A percentile compares a stretch with the other conserved stretches of the same genome.
Evolutionary conservation across 2,797 vertebrate species (phyloP).

Genomic region (Furcifer pardalis): DNA sequence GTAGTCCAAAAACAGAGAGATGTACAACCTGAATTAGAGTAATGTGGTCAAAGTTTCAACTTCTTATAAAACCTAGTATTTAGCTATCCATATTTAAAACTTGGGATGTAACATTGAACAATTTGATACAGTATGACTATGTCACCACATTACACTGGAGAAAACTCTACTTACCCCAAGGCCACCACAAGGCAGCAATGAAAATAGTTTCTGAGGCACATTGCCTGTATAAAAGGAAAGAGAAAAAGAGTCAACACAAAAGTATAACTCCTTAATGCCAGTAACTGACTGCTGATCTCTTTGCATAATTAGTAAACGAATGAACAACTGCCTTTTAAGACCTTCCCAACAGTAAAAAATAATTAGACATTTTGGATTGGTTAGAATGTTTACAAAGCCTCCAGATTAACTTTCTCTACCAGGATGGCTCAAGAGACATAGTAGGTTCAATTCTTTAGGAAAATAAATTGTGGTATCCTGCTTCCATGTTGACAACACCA

Average conservation of each 20-base stretch:
- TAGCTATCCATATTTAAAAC: constrained; percentile 40
- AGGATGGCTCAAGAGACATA: too few relatives aligned
- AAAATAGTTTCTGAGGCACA: constrained; percentile 77
- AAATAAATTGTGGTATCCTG: too few relatives aligned
- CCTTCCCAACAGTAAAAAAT: not conserved
- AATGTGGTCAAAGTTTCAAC: not conserved
- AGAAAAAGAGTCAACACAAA: constrained; percentile 20
- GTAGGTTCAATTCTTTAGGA: too few relatives aligned
- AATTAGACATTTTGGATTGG: not conserved
- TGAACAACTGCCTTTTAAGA: not conserved
- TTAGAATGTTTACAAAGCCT: not conserved
- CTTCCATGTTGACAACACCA: too few relatives aligned
- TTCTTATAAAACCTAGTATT: constrained; percentile 22
- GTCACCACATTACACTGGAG: constrained; percentile 10
- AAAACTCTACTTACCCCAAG: constrained; percentile 78
- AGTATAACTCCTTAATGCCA: not conserved
- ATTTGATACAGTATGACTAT: not conserved
- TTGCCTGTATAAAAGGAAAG: constrained; percentile 69
- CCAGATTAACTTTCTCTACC: not conserved
- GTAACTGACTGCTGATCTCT: not conserved
- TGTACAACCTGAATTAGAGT: not conserved
- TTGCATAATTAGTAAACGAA: constrained; percentile 3
- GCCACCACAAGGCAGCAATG: constrained; percentile 80
- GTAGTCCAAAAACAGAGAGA: too few relatives aligned
- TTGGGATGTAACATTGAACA: not conserved